Base-by-base conservation (phyloP, 2,113 vertebrate genomes). In the Camelus dromedarius region DNA sequence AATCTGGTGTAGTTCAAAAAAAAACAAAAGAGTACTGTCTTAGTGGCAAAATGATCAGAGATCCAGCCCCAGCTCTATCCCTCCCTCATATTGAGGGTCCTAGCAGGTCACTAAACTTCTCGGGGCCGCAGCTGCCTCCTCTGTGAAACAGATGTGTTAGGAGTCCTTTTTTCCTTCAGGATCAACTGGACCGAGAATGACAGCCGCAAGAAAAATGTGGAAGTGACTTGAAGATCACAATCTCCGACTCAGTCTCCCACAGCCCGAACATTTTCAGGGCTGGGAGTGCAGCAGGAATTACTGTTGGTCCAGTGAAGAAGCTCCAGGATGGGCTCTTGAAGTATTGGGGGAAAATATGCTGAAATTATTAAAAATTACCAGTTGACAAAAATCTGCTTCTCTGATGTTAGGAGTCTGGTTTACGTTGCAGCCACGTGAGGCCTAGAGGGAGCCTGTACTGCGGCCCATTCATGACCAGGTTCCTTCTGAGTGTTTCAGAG, bases 331-430 rank as follows among this genome's bases (percentile, higher is more conserved):
- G 58, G 52, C 62, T 56, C 18, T 64, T 80, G 72, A 79, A 70
- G 52, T 30, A 91, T n/a, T 50, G 12, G 32, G 3, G 16, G 28
- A 50, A 38, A 46, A 13, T 75, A 5, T 60, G 15, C 32, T 89
- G 86, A 89, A 82, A 56, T 79, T 81, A 89, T 64, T 81, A 83
- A 91, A 85, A 86, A 84, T 89, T 75, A 76, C 8, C 19, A 54
- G 30, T 26, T 58, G 38, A 84, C 82, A 76, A 86, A 91, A 92
- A 30, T 73, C 28, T 75, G 19, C 24, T 72, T 64, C 26, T 52
- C 24, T 16, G 18, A 9, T 75, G 26, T 6, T 50, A 20, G 30
- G 50, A 76, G 38, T 52, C 22, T 56, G 62, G 32, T 54, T 11
- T 91, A 38, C 18, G 8, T 8, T 60, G 20, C 12, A 94, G 30